Evolutionary conservation across 2,113 vertebrate genomes (phyloP), one percentile per base, ranked within the genome.

Genomic region (Sialia sialis): DNA sequence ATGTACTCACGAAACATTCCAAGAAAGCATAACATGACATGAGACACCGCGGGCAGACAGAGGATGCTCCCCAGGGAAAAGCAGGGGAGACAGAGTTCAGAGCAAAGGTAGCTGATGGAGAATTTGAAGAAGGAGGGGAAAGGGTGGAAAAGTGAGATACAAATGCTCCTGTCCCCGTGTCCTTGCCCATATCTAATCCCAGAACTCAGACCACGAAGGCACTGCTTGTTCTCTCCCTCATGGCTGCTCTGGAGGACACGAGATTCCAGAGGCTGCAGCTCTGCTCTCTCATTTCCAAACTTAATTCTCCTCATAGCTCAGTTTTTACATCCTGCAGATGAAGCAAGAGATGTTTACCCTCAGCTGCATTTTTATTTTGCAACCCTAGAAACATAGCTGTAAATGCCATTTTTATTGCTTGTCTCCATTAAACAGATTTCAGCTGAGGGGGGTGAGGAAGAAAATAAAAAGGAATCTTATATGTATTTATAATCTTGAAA

Each of bases 21-120:
- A 95, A 97, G 92, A 96, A 97, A 97, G 95, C 96, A 94, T 74
- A 95, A 95, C 88, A 93, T 89, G 16, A 91, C 84, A 66, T 25
- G 52, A 94, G 94, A 96, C 93, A 96, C 76, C 74, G 26, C 23
- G 63, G 91, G 64, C 21, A 87, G 91, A 93, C 77, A 76, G 95
- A 91, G 94, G 93, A 95, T 90, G 92, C 72, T 93, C 94, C 91
- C 84, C 2, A 30, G 93, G 92, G 96, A 87, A 64, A 58, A 64
- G 1, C 10, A 55, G 70, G n/a, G 64, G 76, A 95, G 95, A 46
- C 95, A 70, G 91, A 85, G 90, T 46, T 93, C 93, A 86, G 85
- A 16, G 85, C 27, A 87, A 93, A 96, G 95, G 95, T 86, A 86
- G 69, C 73, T 38, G 84, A 49, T 22, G 48, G 75, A 1, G 44